Conservation (phyloP, 2,888 invertebrate genomes). For the Hemithea aestivaria region DNA sequence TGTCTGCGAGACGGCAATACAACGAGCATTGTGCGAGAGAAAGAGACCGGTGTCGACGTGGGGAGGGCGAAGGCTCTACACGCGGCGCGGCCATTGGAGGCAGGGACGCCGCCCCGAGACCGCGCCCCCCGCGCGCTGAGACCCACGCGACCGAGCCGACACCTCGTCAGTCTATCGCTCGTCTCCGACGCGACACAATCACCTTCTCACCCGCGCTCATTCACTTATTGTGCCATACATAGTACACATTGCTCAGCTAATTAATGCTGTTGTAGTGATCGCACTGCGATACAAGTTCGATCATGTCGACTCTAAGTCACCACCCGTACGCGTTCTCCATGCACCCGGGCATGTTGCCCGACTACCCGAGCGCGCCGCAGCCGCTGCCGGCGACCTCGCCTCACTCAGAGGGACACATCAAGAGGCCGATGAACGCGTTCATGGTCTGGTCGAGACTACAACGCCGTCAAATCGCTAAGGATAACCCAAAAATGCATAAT, state of each 20-base stretch:
- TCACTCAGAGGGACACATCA: slow-evolving; percentile 88
- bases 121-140: slow-evolving; percentile 58
- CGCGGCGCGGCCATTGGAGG: slow-evolving; percentile 51
- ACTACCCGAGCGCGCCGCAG: slow-evolving; percentile 64
- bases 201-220: slow-evolving; percentile 52
- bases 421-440: slow-evolving; percentile 98
- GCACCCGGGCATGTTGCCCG: slow-evolving; percentile 72
- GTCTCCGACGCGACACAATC: slow-evolving; percentile 72
- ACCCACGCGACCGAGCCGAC: slow-evolving; percentile 48
- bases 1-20: slow-evolving; percentile 44
- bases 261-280: slow-evolving; percentile 54
- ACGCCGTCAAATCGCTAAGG: slow-evolving; percentile 93
- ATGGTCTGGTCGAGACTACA: slow-evolving; percentile 98
- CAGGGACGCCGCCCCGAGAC: slow-evolving; percentile 51
- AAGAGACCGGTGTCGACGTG: slow-evolving; percentile 36
- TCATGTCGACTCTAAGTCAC: slow-evolving; percentile 74
- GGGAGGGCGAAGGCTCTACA: slow-evolving; percentile 68
- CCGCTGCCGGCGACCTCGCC: slow-evolving; percentile 70
- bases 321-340: slow-evolving; percentile 76
- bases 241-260: slow-evolving; percentile 46
- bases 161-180: slow-evolving; percentile 67
- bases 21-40: slow-evolving; percentile 34
- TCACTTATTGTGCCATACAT: slow-evolving; percentile 67
- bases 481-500: slow-evolving; percentile 96
- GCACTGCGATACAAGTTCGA: slow-evolving; percentile 36